These are phyloP conservation scores for Peromyscus polionotus DNA, from an alignment of 2,113 vertebrate genomes.

Conservation along the genomic window DNA sequence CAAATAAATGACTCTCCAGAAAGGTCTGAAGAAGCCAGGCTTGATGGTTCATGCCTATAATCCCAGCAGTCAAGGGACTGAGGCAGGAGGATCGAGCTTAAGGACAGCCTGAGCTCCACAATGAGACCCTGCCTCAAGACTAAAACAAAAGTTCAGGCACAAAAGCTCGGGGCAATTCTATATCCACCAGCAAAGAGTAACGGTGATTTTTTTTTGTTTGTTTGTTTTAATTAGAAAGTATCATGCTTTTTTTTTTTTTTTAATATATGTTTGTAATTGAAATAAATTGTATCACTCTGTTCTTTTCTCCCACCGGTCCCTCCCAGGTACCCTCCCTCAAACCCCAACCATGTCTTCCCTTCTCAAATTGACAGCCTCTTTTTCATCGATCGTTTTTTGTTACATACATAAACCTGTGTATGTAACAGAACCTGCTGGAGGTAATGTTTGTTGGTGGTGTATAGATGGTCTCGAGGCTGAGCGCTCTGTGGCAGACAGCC, in stretches of 20 bases:
- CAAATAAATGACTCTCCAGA: not conserved
- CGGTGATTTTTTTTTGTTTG: not conserved
- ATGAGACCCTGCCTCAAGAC: not conserved
- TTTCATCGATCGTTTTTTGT: not conserved
- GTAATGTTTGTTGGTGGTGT: not conserved
- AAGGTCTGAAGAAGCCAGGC: not conserved
- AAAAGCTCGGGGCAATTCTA: not conserved
- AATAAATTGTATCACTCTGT: not conserved
- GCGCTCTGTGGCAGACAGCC: not conserved
- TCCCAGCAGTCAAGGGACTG: not conserved
- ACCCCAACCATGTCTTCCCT: not conserved
- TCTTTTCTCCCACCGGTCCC: not conserved
- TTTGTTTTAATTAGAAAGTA: not conserved
- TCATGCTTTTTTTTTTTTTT: not conserved
- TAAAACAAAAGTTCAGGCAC: not conserved
- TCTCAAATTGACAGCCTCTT: not conserved
- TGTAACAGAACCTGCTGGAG: not conserved
- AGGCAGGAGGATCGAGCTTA: not conserved
- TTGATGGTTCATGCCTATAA: not conserved
- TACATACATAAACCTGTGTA: no score
- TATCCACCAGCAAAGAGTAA: not conserved
- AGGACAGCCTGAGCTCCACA: not conserved
- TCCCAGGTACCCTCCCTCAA: not conserved
- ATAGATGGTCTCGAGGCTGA: not conserved
- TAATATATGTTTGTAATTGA: not conserved